Conservation (phyloP, 2,113 vertebrate genomes). For the Cercopithecus mona region DNA sequence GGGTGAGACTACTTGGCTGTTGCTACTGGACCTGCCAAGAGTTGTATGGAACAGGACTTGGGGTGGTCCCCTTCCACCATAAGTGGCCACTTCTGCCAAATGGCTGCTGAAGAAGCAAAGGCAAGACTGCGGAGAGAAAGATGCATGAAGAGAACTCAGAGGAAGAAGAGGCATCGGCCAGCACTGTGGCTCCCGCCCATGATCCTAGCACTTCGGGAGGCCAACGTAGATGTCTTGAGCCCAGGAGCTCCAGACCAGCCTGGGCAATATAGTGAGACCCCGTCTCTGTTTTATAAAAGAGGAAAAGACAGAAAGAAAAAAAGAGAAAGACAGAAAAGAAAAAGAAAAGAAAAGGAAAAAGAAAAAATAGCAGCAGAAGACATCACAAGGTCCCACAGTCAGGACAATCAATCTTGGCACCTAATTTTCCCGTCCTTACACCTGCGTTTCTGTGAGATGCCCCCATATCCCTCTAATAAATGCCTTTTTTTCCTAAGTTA, state of each 20-base stretch:
- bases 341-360: no score
- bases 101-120: not conserved
- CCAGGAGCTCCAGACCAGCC: no score
- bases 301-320: no score
- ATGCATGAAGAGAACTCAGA: not conserved
- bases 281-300: no score
- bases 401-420: not conserved
- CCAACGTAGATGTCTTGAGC: no score
- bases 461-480: not conserved
- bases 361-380: not conserved
- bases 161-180: not conserved
- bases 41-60: not conserved
- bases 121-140: not conserved
- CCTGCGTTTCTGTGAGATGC: not conserved
- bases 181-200: no score
- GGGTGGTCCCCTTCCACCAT: rapidly evolving
- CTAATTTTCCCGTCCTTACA: not conserved
- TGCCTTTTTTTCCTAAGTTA: not conserved
- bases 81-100: not conserved
- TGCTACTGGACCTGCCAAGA: not conserved
- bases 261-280: no score
- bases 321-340: no score
- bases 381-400: not conserved
- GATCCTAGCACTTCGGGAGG: no score
- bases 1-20: rapidly evolving